Percentiles rank a stretch among this genome's conserved stretches.
Evolutionary conservation across 2,888 invertebrate species (phyloP).

Genomic region (Oxyscelio sp.): DNA sequence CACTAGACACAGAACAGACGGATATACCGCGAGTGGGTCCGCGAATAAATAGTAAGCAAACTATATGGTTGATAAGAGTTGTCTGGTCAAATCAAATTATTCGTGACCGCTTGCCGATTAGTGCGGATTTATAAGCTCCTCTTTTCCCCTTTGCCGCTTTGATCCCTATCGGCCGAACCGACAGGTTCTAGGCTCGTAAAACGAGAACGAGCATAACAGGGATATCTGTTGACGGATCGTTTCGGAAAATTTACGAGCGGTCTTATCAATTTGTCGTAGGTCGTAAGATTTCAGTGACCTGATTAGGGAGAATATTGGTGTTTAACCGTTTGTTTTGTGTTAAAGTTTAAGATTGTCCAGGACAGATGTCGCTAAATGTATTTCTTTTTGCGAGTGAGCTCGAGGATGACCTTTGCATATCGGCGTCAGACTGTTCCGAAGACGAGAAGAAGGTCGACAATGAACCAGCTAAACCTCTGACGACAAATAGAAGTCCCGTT

Average conservation of each 20-base stretch:
- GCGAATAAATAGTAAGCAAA: conserved; percentile 13
- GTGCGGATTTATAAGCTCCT: conserved; percentile 20
- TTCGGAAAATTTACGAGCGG: too few species aligned
- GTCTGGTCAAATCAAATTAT: conserved; percentile 35
- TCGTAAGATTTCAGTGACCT: too few species aligned
- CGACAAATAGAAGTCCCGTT: conserved; percentile 17
- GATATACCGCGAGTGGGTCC: too few species aligned
- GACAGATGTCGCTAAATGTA: too few species aligned
- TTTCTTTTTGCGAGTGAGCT: conserved; percentile 21
- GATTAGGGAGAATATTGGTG: not conserved
- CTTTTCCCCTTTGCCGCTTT: too few species aligned
- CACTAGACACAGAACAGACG: too few species aligned
- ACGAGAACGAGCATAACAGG: too few species aligned
- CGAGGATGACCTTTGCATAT: conserved; percentile 53
- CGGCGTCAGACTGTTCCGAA: conserved; percentile 56
- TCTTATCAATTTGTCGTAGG: too few species aligned
- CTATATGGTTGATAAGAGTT: conserved; percentile 4
- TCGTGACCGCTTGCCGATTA: conserved; percentile 21
- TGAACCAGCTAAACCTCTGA: not conserved
- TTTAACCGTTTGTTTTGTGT: not conserved
- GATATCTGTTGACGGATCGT: too few species aligned
- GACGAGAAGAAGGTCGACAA: conserved; percentile 42
- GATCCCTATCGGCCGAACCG: too few species aligned
- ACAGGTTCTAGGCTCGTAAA: too few species aligned
- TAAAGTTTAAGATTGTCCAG: not conserved